Evolutionary conservation across 2,888 invertebrate genomes (phyloP).

Genomic region (Agrochola macilenta): DNA sequence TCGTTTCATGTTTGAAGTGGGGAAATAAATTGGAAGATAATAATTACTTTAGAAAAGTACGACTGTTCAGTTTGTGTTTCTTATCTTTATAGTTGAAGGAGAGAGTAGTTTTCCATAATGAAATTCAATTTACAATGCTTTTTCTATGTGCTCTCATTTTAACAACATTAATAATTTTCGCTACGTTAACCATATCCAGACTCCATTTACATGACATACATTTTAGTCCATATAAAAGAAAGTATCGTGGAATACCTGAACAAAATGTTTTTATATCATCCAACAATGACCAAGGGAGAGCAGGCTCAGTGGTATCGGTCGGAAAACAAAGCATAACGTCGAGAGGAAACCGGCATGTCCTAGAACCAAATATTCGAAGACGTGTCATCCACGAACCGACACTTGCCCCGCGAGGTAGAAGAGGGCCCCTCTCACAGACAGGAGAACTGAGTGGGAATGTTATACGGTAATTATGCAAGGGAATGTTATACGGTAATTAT

Average conservation of each 20-base stretch:
- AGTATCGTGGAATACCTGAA: not conserved
- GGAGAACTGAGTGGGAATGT: not conserved
- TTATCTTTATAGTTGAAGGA: not conserved
- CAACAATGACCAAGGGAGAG: not conserved
- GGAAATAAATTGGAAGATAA: conserved; percentile 13
- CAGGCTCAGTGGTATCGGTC: not conserved
- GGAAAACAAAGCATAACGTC: not conserved
- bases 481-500: not conserved
- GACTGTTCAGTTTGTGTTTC: not conserved
- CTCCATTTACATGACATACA: not conserved
- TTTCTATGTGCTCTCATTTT: not conserved
- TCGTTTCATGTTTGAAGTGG: not conserved
- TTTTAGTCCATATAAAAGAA: not conserved
- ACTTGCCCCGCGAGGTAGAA: not conserved
- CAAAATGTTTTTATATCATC: not conserved
- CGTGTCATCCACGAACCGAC: not conserved
- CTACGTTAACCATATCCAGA: not conserved
- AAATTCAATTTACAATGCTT: not conserved
- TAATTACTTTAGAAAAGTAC: not conserved
- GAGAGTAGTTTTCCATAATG: not conserved
- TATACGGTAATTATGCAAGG: not conserved
- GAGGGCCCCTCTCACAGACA: not conserved
- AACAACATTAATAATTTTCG: too few relatives aligned
- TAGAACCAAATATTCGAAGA: not conserved
- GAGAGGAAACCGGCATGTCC: not conserved